Percentiles rank a stretch among this genome's conserved stretches.
phyloP scores from a whole-genome alignment of 2,797 vertebrate species.

The Distichodus sexfasciatus region DNA sequence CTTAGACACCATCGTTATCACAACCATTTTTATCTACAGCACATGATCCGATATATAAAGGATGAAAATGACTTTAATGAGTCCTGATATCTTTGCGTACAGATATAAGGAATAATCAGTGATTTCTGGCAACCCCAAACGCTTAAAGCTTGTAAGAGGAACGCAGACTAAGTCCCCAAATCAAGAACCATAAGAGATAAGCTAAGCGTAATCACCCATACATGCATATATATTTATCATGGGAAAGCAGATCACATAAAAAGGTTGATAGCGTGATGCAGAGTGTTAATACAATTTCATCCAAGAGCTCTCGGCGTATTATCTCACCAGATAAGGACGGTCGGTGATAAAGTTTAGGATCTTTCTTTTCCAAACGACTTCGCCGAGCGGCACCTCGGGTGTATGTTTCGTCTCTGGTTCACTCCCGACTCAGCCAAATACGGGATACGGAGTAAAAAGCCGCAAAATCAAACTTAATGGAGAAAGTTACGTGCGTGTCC shows the following conservation, averaged over 20 bases:
- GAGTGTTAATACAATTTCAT: conserved; percentile 55
- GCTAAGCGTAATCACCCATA: conserved; percentile 43
- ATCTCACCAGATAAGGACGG: conserved; percentile 80
- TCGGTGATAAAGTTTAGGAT: conserved; percentile 65
- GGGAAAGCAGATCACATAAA: conserved; percentile 64
- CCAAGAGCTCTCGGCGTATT: conserved; percentile 63
- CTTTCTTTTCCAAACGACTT: conserved; percentile 48
- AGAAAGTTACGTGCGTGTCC: not conserved
- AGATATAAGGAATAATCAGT: conserved; percentile 54
- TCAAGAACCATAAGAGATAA: conserved; percentile 53
- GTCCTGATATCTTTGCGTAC: conserved; percentile 32
- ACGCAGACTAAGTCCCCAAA: too few species aligned
- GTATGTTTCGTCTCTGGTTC: conserved; percentile 12
- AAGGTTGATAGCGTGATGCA: conserved; percentile 59
- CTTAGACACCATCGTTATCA: not conserved
- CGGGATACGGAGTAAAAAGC: not conserved
- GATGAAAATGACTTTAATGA: conserved; percentile 53
- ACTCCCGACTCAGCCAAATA: not conserved
- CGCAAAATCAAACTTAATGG: not conserved
- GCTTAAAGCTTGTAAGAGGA: too few species aligned
- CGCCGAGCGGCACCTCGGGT: conserved; percentile 36
- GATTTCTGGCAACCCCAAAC: conserved; percentile 39
- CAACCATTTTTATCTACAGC: conserved; percentile 24
- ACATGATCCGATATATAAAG: conserved; percentile 24
- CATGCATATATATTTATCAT: conserved; percentile 59